phyloP scores from a whole-genome alignment of 2,888 invertebrate genomes.

The Balanococcus diminutus region DNA sequence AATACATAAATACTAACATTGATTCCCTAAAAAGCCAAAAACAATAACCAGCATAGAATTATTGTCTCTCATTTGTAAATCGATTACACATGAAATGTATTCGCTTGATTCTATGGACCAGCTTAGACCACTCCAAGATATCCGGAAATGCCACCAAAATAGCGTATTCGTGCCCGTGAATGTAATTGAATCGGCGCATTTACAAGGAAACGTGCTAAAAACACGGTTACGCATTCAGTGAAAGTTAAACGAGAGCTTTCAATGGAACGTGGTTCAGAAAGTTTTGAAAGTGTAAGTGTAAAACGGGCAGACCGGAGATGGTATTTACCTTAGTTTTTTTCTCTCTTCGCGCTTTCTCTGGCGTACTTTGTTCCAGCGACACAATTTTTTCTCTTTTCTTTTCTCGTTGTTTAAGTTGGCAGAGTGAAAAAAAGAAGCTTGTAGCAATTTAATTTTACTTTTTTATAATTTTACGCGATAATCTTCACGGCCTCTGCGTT shows the following conservation, averaged over 20 bases:
- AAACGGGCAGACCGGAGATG: slow-evolving; percentile 18
- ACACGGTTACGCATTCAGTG: slow-evolving; percentile 30
- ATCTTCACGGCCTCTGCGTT: background rate
- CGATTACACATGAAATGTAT: background rate
- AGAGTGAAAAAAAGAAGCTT: background rate
- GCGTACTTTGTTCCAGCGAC: background rate
- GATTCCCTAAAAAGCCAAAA: background rate
- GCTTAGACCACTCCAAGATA: background rate
- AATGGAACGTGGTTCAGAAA: slow-evolving; percentile 37
- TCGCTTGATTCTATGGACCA: background rate
- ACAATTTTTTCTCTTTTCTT: background rate
- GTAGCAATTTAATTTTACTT: slow-evolving; percentile 25
- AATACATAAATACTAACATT: no score
- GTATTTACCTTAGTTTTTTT: slow-evolving; percentile 16
- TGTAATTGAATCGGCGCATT: slow-evolving; percentile 42
- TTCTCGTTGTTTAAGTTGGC: background rate
- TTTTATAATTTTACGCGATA: slow-evolving; percentile 15
- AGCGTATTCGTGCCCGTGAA: slow-evolving; percentile 19
- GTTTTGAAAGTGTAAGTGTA: slow-evolving; percentile 36
- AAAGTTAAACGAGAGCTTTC: slow-evolving; percentile 42
- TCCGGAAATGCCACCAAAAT: background rate
- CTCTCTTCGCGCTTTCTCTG: background rate
- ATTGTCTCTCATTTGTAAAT: background rate
- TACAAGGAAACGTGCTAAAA: slow-evolving; percentile 34
- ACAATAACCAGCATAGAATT: background rate